Conservation (phyloP, 2,888 invertebrate genomes). For the Celastrina argiolus region DNA sequence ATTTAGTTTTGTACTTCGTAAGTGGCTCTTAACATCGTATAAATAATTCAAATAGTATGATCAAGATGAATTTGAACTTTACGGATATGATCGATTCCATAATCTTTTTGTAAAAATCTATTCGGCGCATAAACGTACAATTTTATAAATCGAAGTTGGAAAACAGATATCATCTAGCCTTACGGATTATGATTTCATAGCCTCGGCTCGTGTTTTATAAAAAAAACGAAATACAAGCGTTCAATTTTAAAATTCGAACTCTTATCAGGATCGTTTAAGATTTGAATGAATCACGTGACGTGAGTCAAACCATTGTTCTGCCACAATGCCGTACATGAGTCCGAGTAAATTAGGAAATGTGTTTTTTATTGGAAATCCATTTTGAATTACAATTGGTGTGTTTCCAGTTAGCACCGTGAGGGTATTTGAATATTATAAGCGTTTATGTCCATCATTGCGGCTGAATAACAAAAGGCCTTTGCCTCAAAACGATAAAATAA, state of each 20-base stretch:
- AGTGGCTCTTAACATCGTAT: background rate
- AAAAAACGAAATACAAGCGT: background rate
- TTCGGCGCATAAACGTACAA: background rate
- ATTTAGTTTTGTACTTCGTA: background rate
- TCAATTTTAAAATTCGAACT: slow-evolving; percentile 34
- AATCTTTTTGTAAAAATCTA: too few species aligned
- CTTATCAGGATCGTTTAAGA: slow-evolving; percentile 35
- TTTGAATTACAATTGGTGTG: slow-evolving; percentile 67
- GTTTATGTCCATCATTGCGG: slow-evolving; percentile 32
- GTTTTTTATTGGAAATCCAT: slow-evolving; percentile 70
- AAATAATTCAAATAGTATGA: background rate
- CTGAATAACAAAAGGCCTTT: slow-evolving; percentile 30
- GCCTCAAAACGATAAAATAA: slow-evolving; percentile 29
- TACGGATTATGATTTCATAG: slow-evolving; percentile 6
- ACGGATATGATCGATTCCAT: background rate
- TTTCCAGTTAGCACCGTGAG: slow-evolving; percentile 63
- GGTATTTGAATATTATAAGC: slow-evolving; percentile 52
- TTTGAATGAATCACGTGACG: slow-evolving; percentile 69
- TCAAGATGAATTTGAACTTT: background rate
- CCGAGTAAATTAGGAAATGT: slow-evolving; percentile 74
- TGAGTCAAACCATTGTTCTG: slow-evolving; percentile 73
- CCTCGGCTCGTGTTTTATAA: background rate
- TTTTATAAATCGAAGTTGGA: background rate
- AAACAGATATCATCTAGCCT: background rate
- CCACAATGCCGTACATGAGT: slow-evolving; percentile 54